These are phyloP conservation scores for Adelphocoris suturalis DNA, from an alignment of 2,888 invertebrate species.

Conservation along the genomic window DNA sequence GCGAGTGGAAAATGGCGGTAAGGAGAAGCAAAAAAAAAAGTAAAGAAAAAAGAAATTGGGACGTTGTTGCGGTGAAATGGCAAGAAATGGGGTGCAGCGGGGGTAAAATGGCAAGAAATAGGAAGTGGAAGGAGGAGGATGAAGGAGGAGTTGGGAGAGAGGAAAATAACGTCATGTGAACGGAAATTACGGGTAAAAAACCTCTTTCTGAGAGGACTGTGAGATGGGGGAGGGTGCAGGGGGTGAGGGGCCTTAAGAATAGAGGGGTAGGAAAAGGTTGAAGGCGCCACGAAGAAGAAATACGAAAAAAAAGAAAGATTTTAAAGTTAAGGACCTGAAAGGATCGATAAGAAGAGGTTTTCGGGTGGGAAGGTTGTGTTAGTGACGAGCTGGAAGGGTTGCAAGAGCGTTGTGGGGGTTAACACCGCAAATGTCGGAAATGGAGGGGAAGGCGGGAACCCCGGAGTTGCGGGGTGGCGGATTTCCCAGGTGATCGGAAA, in stretches of 20 bases:
- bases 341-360: slow-evolving; percentile 56
- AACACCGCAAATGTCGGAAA: slow-evolving; percentile 8
- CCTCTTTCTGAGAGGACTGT: slow-evolving; percentile 14
- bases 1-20: slow-evolving; percentile 56
- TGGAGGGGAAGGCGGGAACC: too few relatives aligned
- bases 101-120: slow-evolving; percentile 30
- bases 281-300: slow-evolving; percentile 22
- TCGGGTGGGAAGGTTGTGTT: slow-evolving; percentile 37
- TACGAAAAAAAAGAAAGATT: slow-evolving; percentile 41
- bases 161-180: slow-evolving; percentile 57
- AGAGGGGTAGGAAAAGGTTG: slow-evolving; percentile 73
- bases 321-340: slow-evolving; percentile 68
- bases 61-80: slow-evolving; percentile 43
- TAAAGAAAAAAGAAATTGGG: slow-evolving; percentile 8
- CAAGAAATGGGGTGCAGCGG: slow-evolving; percentile 71
- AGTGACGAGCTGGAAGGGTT: slow-evolving; percentile 19
- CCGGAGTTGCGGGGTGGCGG: slow-evolving; percentile 1
- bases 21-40: neutral
- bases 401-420: neutral
- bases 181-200: slow-evolving; percentile 22
- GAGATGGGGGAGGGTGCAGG: slow-evolving; percentile 63
- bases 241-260: slow-evolving; percentile 55
- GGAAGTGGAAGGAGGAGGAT: slow-evolving; percentile 66
- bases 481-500: slow-evolving; percentile 42
- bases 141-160: slow-evolving; percentile 73